Percentiles rank a stretch among this genome's conserved stretches.
Evolutionary conservation across 2,113 vertebrate species (phyloP).

Genomic region (Zingel zingel): DNA sequence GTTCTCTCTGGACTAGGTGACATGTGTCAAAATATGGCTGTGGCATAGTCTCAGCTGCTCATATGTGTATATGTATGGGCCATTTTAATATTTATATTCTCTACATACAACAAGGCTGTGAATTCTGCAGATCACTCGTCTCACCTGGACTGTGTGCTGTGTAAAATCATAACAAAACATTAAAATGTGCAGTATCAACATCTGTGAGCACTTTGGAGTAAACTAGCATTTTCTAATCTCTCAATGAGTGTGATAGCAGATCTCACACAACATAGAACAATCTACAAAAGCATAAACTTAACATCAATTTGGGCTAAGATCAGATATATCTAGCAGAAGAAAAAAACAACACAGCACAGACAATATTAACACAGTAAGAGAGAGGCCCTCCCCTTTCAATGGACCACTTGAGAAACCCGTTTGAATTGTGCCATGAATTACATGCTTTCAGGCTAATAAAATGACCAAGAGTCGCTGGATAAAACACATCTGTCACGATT

Average conservation of each 20-base stretch:
- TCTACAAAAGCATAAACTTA: background rate
- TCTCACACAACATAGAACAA: background rate
- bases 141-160: background rate
- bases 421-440: too few species aligned
- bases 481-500: too few species aligned
- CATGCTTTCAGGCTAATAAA: too few species aligned
- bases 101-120: background rate
- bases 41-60: background rate
- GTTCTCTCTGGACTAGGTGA: too few species aligned
- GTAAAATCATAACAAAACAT: constrained; percentile 8
- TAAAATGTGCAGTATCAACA: background rate
- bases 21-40: background rate
- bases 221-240: background rate
- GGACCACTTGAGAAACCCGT: too few species aligned
- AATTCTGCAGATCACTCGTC: constrained; percentile 12
- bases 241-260: background rate
- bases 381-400: too few species aligned
- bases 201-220: background rate
- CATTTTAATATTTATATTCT: constrained; percentile 20
- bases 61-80: constrained; percentile 11
- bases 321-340: background rate
- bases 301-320: background rate
- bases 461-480: too few species aligned
- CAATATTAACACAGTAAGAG: background rate
- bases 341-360: background rate